Percentiles rank a stretch among this genome's conserved stretches.
These are phyloP conservation scores for Anas georgica DNA, from an alignment of 2,797 vertebrate species.

Conservation along the genomic window DNA sequence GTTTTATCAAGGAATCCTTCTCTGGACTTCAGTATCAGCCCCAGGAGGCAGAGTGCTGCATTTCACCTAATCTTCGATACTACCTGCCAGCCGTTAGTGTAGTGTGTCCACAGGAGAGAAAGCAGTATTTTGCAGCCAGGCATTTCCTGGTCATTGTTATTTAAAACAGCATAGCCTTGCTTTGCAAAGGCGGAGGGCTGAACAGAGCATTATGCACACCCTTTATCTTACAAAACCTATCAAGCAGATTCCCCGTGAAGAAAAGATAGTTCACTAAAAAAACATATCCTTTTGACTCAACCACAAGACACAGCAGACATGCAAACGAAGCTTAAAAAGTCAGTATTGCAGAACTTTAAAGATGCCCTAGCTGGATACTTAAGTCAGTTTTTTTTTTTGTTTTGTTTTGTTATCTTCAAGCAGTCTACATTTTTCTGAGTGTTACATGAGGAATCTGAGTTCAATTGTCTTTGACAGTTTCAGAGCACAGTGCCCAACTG, in stretches of 20 bases:
- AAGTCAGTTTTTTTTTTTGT: background rate
- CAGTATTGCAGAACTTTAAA: background rate
- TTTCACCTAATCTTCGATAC: background rate
- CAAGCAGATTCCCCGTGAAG: background rate
- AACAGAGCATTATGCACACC: background rate
- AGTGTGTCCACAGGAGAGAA: background rate
- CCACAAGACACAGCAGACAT: background rate
- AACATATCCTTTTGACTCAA: background rate
- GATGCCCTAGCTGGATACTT: background rate
- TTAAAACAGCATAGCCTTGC: background rate
- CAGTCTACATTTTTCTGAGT: background rate
- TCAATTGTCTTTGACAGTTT: slow-evolving; percentile 28
- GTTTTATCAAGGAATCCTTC: background rate
- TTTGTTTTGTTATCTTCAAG: too few relatives aligned
- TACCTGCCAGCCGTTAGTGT: background rate
- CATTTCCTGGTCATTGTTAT: background rate
- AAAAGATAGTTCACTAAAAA: background rate
- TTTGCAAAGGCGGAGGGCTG: background rate
- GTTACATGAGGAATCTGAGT: background rate
- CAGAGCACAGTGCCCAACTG: background rate
- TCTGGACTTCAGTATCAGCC: background rate
- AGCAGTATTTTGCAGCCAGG: background rate
- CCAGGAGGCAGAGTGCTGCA: background rate
- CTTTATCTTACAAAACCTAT: background rate
- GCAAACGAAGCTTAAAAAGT: background rate